Evolutionary conservation across 2,113 vertebrate genomes (phyloP).

Genomic region (Synchiropus splendidus): DNA sequence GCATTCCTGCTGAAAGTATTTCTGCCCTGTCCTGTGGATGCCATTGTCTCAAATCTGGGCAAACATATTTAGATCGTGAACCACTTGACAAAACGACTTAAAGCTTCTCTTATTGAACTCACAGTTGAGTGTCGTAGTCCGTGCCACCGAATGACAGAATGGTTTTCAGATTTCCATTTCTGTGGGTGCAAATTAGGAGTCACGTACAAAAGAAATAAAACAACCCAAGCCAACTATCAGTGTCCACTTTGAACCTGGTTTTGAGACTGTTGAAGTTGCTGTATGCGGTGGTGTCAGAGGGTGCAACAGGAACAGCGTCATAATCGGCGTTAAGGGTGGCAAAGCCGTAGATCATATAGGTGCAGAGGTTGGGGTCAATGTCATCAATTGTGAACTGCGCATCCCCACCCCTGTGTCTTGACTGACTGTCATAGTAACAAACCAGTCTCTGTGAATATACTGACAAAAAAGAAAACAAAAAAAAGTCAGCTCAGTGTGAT

Average conservation of each 20-base stretch:
- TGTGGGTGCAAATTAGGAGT: slow-evolving; percentile 35
- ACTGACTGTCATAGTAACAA: too few relatives aligned
- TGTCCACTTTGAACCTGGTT: too few relatives aligned
- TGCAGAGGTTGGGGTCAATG: slow-evolving; percentile 70
- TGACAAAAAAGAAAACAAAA: too few relatives aligned
- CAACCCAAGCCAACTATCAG: too few relatives aligned
- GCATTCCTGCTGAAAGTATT: slow-evolving; percentile 69
- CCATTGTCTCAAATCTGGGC: slow-evolving; percentile 59
- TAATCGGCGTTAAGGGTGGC: slow-evolving; percentile 51
- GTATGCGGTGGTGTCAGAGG: too few relatives aligned
- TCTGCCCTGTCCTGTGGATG: slow-evolving; percentile 49
- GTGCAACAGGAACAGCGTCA: too few relatives aligned
- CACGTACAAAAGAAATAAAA: background rate
- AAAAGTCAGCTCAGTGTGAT: too few relatives aligned
- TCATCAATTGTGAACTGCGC: slow-evolving; percentile 59
- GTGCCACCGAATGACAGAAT: slow-evolving; percentile 76
- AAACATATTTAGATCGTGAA: slow-evolving; percentile 3
- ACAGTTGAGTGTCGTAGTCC: slow-evolving; percentile 72
- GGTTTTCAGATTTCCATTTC: slow-evolving; percentile 72
- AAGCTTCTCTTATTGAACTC: too few relatives aligned
- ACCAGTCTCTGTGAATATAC: too few relatives aligned
- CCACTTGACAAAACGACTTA: too few relatives aligned
- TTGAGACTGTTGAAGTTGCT: slow-evolving; percentile 54
- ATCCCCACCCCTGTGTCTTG: slow-evolving; percentile 18
- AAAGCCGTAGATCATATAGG: slow-evolving; percentile 64